Percentiles rank a stretch among this genome's conserved stretches.
Conservation (phyloP, 2,113 vertebrate species). For the Onychorhynchus coronatus region DNA sequence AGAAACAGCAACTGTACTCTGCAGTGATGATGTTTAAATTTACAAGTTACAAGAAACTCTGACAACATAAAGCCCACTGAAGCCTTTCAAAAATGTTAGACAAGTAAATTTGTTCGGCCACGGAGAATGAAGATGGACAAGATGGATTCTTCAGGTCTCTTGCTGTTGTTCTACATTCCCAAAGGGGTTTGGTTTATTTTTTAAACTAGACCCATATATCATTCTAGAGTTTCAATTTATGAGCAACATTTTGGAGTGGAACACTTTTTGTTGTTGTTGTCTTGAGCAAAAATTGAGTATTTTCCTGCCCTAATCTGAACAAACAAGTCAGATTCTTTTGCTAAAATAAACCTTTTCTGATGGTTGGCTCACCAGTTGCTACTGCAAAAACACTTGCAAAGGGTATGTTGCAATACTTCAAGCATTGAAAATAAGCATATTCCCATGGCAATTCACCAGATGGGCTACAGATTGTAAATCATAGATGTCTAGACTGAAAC, state of each 20-base stretch:
- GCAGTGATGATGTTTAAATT: neutral
- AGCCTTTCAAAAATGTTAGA: neutral
- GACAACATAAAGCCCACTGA: neutral
- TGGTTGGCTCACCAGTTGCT: conserved; percentile 21
- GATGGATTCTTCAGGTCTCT: neutral
- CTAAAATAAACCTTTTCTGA: conserved; percentile 54
- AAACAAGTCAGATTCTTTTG: neutral
- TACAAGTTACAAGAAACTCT: accelerated
- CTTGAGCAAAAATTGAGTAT: neutral
- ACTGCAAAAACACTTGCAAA: conserved; percentile 64
- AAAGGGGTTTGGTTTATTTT: neutral
- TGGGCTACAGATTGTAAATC: conserved; percentile 65
- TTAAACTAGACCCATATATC: neutral
- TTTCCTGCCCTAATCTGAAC: neutral
- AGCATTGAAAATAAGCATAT: conserved; percentile 57
- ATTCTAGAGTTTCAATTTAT: neutral
- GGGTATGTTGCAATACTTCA: conserved; percentile 52
- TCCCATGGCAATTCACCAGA: conserved; percentile 65
- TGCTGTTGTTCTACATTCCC: neutral
- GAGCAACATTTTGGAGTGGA: neutral
- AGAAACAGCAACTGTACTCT: neutral
- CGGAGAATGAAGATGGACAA: neutral
- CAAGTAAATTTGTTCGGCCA: neutral
- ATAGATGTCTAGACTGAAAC: conserved; percentile 65
- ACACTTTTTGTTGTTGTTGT: neutral